Evolutionary conservation across 1,140 invertebrate species (phyloP), one percentile per base, ranked within the genome.

Genomic region (Oreohelix idahoensis): DNA sequence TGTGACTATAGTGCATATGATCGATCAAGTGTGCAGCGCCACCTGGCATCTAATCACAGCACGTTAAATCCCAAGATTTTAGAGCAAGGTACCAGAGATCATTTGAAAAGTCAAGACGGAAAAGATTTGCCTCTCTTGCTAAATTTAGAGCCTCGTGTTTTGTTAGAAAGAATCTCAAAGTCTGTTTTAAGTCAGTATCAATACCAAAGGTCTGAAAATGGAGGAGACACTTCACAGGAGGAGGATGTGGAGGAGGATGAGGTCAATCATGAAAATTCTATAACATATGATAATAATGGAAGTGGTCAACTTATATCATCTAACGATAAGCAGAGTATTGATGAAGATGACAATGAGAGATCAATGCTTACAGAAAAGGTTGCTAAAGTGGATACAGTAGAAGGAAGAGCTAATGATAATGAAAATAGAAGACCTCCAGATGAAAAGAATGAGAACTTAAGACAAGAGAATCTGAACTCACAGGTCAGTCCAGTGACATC

Each of bases 1-100:
- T 86, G 86, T 45, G 79, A 84, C 26, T 86, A 82, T 69, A 84
- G 66, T 17, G 74, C 81, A 2, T 79, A 73, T 39, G 77, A 85
- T 35, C 79, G 69, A n/a, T 74, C 69, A 1, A 58, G 35, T 11
- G 76, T 85, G 26, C 80, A 74, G 69, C 51, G 45, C 15, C 84
- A 85, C 53, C 70, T 82, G 5, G 39, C 20, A 10, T 53, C 80
- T 45, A 83, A 38, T 0, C 84, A 85, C 53, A 76, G 20, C 35
- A 10, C n/a, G 2, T 36, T 71, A 2, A 73, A 85, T 26, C 66
- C 63, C 0, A 81, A 83, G 63, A 76, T 83, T 26, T 36, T 82
- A 32, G 81, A 83, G 17, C 58, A 79, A 5, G 49, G 79, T 13
- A 66, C 23, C 4, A 35, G 23, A 39, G 23, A 66, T 23, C 45